Evolutionary conservation across 1,140 invertebrate species (phyloP).

Genomic region (Drosophila pallidifrons): DNA sequence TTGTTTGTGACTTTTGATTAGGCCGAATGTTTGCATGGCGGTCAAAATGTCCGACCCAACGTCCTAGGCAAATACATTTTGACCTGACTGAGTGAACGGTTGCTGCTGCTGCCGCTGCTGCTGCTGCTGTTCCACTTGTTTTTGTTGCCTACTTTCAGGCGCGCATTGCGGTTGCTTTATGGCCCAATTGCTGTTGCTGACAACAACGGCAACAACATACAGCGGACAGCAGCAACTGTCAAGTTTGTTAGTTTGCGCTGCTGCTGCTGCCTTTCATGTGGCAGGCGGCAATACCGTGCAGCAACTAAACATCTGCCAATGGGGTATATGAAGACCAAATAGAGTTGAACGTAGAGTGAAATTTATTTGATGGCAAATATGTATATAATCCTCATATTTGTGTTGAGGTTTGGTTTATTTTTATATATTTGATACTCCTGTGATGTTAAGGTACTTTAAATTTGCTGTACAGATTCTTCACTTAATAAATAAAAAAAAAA

Average conservation of each 20-base stretch:
- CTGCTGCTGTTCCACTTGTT: neutral
- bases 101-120: neutral
- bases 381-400: too few relatives aligned
- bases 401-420: too few relatives aligned
- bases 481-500: too few relatives aligned
- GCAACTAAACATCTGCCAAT: neutral
- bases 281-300: neutral
- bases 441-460: too few relatives aligned
- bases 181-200: slow-evolving; percentile 19
- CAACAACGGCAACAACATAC: neutral
- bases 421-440: too few relatives aligned
- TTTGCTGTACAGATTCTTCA: too few relatives aligned
- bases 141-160: slow-evolving; percentile 24
- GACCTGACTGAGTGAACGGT: slow-evolving; percentile 23
- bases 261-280: neutral
- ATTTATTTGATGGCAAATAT: too few relatives aligned
- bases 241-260: slow-evolving; percentile 1
- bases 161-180: slow-evolving; percentile 27
- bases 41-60: slow-evolving; percentile 56
- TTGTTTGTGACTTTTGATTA: slow-evolving; percentile 79
- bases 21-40: slow-evolving; percentile 73
- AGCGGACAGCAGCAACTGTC: neutral
- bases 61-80: slow-evolving; percentile 70
- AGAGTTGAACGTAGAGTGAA: too few relatives aligned
- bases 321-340: too few relatives aligned